Percentiles rank a stretch among this genome's conserved stretches.
phyloP scores from a whole-genome alignment of 2,113 vertebrate genomes.

The Cryptomyrus ogoouensis region DNA sequence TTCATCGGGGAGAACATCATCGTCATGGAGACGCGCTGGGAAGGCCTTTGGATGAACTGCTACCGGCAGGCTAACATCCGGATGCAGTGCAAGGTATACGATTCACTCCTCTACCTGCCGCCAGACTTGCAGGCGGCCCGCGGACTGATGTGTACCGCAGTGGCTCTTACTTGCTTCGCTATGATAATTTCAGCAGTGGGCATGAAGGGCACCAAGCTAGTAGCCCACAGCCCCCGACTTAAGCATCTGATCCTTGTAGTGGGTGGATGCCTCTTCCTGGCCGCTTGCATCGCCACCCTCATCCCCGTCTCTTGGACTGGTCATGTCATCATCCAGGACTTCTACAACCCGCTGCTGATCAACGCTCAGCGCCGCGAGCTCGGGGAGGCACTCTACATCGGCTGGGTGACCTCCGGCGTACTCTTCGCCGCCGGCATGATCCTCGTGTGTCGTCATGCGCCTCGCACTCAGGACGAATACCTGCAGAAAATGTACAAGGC shows the following conservation, averaged over 20 bases:
- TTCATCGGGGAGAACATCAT: conserved; percentile 75
- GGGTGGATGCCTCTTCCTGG: conserved; percentile 61
- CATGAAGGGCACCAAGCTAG: conserved; percentile 64
- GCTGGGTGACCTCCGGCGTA: conserved; percentile 61
- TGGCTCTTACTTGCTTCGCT: conserved; percentile 56
- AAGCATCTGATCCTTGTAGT: conserved; percentile 62
- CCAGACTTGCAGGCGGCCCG: conserved; percentile 69
- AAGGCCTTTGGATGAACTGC: conserved; percentile 95
- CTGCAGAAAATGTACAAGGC: conserved; percentile 32
- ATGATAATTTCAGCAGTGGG: conserved; percentile 65
- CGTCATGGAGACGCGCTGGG: conserved; percentile 74
- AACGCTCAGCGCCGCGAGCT: conserved; percentile 66
- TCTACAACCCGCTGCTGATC: conserved; percentile 66
- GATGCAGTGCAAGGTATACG: conserved; percentile 82
- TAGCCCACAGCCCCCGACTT: conserved; percentile 52
- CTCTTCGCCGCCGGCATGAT: conserved; percentile 65
- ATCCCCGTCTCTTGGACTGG: conserved; percentile 69
- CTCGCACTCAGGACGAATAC: conserved; percentile 46
- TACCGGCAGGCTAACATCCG: conserved; percentile 69
- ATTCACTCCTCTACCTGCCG: conserved; percentile 74
- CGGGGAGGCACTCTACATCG: conserved; percentile 69
- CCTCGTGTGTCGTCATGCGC: conserved; percentile 64
- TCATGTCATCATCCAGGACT: conserved; percentile 61
- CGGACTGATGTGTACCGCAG: conserved; percentile 75
- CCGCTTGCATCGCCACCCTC: conserved; percentile 53